A percentile compares a stretch with the other conserved stretches of the same genome.
phyloP scores from a whole-genome alignment of 2,113 vertebrate species.

The Xenotilapia longispinis region DNA sequence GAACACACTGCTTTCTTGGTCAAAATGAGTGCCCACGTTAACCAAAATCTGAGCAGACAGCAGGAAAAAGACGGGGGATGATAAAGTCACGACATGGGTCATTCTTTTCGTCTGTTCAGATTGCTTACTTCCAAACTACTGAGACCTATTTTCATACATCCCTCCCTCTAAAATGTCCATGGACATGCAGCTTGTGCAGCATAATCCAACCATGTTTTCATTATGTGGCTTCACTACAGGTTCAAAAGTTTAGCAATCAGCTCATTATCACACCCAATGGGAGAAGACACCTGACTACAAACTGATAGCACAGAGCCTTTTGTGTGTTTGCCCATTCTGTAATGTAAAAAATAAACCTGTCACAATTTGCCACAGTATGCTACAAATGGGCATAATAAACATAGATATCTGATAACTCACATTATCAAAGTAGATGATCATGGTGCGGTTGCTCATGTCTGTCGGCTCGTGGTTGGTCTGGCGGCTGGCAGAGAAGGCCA shows the following conservation, averaged over 20 bases:
- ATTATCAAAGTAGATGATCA: slow-evolving; percentile 80
- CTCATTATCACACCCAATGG: background rate
- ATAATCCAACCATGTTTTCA: background rate
- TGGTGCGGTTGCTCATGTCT: slow-evolving; percentile 78
- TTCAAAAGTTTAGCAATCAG: background rate
- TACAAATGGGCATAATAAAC: background rate
- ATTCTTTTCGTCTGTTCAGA: background rate
- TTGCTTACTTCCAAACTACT: background rate
- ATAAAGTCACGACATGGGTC: background rate
- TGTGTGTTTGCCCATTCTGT: background rate
- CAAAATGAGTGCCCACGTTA: slow-evolving; percentile 81
- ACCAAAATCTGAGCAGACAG: slow-evolving; percentile 74
- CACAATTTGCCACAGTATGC: background rate
- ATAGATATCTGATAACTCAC: slow-evolving; percentile 43
- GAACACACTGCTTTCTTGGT: slow-evolving; percentile 80
- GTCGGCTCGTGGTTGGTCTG: slow-evolving; percentile 79
- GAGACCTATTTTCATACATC: background rate
- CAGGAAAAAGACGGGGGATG: background rate
- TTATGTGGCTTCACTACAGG: background rate
- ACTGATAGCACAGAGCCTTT: background rate
- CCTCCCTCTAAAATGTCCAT: background rate
- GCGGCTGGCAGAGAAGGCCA: slow-evolving; percentile 75
- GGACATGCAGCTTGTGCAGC: background rate
- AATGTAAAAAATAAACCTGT: background rate
- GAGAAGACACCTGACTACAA: background rate